A percentile compares a stretch with the other conserved stretches of the same genome.
Evolutionary conservation across 2,113 vertebrate genomes (phyloP).

Genomic region (Pseudorhombus dupliciocellatus): DNA sequence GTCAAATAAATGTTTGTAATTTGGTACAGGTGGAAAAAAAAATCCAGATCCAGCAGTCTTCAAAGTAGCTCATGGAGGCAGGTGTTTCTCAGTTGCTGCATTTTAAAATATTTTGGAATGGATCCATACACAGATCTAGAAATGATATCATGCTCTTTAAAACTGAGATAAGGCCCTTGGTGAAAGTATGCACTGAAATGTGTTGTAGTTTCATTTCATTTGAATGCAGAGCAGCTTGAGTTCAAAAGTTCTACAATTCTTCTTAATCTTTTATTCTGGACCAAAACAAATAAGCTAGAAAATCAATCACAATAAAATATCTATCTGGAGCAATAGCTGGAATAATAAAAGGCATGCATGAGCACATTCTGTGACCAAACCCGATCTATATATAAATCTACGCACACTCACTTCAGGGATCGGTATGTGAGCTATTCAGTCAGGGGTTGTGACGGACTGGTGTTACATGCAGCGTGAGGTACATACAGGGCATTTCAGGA

Average conservation of each 20-base stretch:
- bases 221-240: background rate
- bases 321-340: background rate
- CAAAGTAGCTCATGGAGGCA: too few relatives aligned
- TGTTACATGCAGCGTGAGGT: conserved; percentile 13
- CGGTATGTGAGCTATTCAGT: conserved; percentile 11
- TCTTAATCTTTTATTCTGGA: background rate
- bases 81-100: background rate
- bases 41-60: too few relatives aligned
- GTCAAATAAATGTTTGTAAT: too few relatives aligned
- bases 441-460: background rate
- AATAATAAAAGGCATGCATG: background rate
- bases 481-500: background rate
- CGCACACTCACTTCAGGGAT: conserved; percentile 1
- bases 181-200: background rate
- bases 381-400: background rate
- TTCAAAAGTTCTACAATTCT: background rate
- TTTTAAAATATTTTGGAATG: background rate
- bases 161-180: background rate
- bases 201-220: background rate
- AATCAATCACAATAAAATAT: background rate
- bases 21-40: background rate
- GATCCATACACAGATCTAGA: background rate
- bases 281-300: too few relatives aligned
- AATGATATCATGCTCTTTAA: background rate
- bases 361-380: conserved; percentile 5